Evolutionary conservation across 2,797 vertebrate genomes (phyloP), one percentile per base, ranked within the genome.

Genomic region (Bradypodion ventrale): DNA sequence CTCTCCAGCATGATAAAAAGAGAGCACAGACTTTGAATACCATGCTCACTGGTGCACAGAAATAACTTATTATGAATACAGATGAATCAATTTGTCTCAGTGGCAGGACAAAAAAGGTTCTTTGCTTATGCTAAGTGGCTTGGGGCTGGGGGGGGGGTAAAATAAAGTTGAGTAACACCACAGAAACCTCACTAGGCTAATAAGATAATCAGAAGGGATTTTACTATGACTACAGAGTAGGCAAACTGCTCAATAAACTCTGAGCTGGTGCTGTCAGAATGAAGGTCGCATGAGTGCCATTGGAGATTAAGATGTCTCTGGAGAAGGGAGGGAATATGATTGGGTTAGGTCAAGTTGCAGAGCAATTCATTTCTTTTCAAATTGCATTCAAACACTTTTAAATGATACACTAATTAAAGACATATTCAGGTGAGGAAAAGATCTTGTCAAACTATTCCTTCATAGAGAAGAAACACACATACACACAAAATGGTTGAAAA

Each of bases 51-150:
- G 37, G 60, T 69, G 52, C 75, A 69, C 49, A 83, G 29, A 70
- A 69, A 76, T 83, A 78, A 60, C 42, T 84, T 62, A 78, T 84
- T 84, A 62, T 70, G 40, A 76, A 77, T 70, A 70, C 49, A 46
- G 52, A 78, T 70, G 70, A 62, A 69, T 77, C 65, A 83, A 21
- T 70, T 84, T 84, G 75, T 70, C 65, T 78, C 65, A 21, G 65
- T 84, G 40, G 52, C 60, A 70, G 37, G 6, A 68, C 35, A n/a
- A 65, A 83, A 75, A 66, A 12, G 37, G 19, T 49, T 76, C 46
- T 73, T 42, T 32, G 49, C n/a, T 79, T 81, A 63, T 40, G 32
- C 15, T 68, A n/a, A 76, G 27, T 68, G 63, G 35, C 40, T n/a
- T n/a, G n/a, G n/a, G n/a, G n/a, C n/a, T n/a, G n/a, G n/a, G n/a